Base-by-base conservation (phyloP, 2,797 vertebrate genomes). In the Cynopterus sphinx region DNA sequence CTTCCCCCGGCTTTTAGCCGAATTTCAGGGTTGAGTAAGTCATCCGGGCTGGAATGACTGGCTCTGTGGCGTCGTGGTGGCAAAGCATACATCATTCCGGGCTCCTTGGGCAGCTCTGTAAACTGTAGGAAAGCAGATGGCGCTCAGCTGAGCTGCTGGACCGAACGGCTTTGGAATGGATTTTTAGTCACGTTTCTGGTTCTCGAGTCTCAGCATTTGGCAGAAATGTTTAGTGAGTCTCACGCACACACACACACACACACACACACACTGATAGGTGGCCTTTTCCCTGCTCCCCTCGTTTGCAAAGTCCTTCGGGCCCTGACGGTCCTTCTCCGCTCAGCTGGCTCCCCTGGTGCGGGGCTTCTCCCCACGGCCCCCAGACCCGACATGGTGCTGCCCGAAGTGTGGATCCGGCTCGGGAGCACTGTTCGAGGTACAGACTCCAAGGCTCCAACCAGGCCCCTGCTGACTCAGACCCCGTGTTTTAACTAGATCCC, bases 41-140 rank as follows among this genome's bases (percentile, higher is more conserved):
- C 94, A 95, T 84, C 79, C 61, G 53, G 53, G 53, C 79, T 77
- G 85, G 94, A 95, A 94, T 63, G 78, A n/a, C 74, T 31, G 33
- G 78, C 75, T 70, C 94, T 0, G 0, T 16, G n/a, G n/a, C n/a
- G 16, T 15, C 55, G 41, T 17, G 71, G 92, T 65, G 78, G 43
- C 77, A 77, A 90, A 83, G 53, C 88, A 24, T 92, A 88, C 95
- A 96, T 95, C 94, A 92, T 51, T 33, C 63, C 67, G 87, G 75
- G 59, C 31, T 81, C 46, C 70, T 51, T 7, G 13, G 59, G 65
- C 86, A 77, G 82, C 55, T 65, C 70, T 93, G 59, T n/a, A 68
- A 88, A 84, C 10, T 70, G 75, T 63, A 82, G 43, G 92, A 77
- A 85, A 73, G 31, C 63, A 82, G 53, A n/a, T 22, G 36, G 17